Conservation (phyloP, 2,888 invertebrate genomes). For the Epiperipatus broadwayi region DNA sequence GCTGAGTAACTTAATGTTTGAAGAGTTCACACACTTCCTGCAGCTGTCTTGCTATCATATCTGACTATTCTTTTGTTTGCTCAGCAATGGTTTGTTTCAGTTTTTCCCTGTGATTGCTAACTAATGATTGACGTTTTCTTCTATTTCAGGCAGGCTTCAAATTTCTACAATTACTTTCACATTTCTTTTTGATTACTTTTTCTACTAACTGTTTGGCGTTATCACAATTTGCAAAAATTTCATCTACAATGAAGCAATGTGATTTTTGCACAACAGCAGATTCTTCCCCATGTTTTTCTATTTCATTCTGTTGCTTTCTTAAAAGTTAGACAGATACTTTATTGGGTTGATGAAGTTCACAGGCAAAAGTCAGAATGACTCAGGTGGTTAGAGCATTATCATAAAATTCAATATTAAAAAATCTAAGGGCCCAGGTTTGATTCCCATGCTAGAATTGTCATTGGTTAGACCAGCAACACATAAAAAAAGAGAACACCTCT, state of each 20-base stretch:
- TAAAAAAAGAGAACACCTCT: too few species aligned
- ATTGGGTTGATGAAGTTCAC: slow-evolving; percentile 55
- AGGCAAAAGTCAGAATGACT: too few species aligned
- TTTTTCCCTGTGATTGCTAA: slow-evolving; percentile 25
- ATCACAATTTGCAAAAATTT: slow-evolving; percentile 45
- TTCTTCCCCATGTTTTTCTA: slow-evolving; percentile 84
- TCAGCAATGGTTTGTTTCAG: slow-evolving; percentile 52
- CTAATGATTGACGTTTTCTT: slow-evolving; percentile 22
- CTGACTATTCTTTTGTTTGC: slow-evolving; percentile 86
- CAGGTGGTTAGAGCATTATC: too few species aligned
- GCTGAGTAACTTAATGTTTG: slow-evolving; percentile 43
- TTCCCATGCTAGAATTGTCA: too few species aligned
- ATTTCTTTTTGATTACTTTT: too few species aligned
- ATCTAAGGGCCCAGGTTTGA: too few species aligned
- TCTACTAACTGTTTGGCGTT: too few species aligned
- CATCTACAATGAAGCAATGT: slow-evolving; percentile 76
- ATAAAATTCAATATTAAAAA: too few species aligned
- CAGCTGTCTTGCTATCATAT: slow-evolving; percentile 56
- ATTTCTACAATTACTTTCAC: too few species aligned
- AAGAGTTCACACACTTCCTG: slow-evolving; percentile 48
- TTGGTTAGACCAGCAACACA: too few species aligned
- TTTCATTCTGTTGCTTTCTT: slow-evolving; percentile 86
- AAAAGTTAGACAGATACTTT: slow-evolving; percentile 78
- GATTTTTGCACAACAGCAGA: slow-evolving; percentile 69
- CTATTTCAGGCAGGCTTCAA: slow-evolving; percentile 19